Conservation (phyloP, 1,140 invertebrate genomes). For the Pogonomyrmex barbatus region DNA sequence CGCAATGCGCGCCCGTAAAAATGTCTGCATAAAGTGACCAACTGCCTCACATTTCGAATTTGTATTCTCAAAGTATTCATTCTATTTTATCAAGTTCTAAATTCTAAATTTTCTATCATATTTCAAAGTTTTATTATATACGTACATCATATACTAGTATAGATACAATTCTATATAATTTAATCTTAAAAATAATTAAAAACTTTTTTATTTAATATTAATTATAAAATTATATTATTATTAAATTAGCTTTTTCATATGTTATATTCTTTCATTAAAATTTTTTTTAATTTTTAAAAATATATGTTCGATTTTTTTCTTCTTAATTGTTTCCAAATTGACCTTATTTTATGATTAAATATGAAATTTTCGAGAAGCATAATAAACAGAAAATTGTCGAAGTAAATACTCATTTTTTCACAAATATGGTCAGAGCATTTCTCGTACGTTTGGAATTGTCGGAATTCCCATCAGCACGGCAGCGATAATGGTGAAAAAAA, state of each 20-base stretch:
- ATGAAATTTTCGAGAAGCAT: background rate
- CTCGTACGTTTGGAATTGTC: constrained; percentile 43
- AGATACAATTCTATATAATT: background rate
- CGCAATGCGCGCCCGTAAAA: constrained; percentile 14
- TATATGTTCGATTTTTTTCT: background rate
- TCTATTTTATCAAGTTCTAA: background rate
- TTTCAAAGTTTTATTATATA: background rate
- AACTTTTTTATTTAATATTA: background rate
- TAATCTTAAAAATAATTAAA: background rate
- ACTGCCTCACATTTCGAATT: background rate
- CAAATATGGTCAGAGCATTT: background rate
- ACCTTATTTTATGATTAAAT: background rate
- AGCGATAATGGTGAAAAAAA: constrained; percentile 12
- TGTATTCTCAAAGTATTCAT: background rate
- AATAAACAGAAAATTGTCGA: constrained; percentile 6
- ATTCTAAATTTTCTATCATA: background rate
- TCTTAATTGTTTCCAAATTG: background rate
- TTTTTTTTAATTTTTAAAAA: background rate
- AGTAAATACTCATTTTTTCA: constrained; percentile 8
- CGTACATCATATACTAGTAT: background rate
- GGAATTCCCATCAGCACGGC: constrained; percentile 66
- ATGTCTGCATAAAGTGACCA: background rate
- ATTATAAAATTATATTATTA: too few species aligned
- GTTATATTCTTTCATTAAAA: background rate
- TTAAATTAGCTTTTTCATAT: too few species aligned